These are phyloP conservation scores for Microcebus jonahi DNA, from an alignment of 2,113 vertebrate species.

Conservation along the genomic window DNA sequence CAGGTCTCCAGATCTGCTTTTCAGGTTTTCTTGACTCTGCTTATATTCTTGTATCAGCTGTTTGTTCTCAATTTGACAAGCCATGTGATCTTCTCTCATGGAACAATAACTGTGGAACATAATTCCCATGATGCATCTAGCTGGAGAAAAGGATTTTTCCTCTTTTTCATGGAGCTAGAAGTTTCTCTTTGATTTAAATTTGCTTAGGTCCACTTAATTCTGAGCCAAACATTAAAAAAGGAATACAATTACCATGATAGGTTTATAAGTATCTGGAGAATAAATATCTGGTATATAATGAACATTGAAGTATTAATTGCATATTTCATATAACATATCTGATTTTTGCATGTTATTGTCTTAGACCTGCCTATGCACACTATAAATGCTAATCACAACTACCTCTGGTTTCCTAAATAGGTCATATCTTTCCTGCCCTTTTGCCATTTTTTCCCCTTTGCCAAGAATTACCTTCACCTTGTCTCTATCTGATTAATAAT, in stretches of 20 bases:
- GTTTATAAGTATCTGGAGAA: not conserved
- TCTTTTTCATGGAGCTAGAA: not conserved
- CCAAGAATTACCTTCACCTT: not conserved
- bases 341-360: not conserved
- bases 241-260: not conserved
- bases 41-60: not conserved
- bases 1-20: not conserved
- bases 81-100: not conserved
- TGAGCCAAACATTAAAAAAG: not conserved
- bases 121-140: not conserved
- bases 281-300: not conserved
- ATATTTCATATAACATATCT: not conserved
- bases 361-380: not conserved
- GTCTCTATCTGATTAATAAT: not conserved
- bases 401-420: not conserved
- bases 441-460: not conserved
- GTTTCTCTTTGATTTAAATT: not conserved
- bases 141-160: not conserved
- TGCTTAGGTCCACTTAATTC: not conserved
- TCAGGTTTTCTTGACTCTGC: not conserved
- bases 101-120: not conserved
- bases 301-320: not conserved
- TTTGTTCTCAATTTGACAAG: not conserved
- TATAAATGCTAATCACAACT: not conserved
- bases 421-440: not conserved